Base-by-base conservation (phyloP, 2,888 invertebrate species). In the Spialia ferax region DNA sequence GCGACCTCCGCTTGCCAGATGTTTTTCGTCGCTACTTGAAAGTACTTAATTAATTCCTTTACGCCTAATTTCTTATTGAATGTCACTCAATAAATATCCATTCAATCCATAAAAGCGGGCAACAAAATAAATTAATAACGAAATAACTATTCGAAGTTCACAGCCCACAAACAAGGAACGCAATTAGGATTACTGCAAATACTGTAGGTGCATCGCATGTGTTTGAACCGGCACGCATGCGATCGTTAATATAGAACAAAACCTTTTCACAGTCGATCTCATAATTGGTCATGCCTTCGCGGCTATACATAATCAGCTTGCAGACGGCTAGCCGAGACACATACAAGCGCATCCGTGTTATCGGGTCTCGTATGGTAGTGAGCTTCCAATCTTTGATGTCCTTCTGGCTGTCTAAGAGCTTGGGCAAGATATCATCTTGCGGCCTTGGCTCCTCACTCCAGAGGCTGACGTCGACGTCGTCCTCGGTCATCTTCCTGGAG, bases 211-310 rank as follows among this genome's bases (percentile, higher is more conserved):
- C 29, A 54, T 60, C 52, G 55, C 29, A 32, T 60, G 50, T 48
- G 8, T 60, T 74, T 18, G 77, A 76, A 71, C 75, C 73, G 26
- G 77, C 79, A 73, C 74, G 84, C 75, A 81, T 81, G 45, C 81
- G 85, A 57, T 85, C 82, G 70, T 93, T 93, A 10, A 92, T 72
- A 70, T 83, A 91, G 69, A 85, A 92, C 29, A 93, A 74, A 67
- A 92, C 75, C 72, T 83, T 83, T 69, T 84, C 86, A 80, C 93
- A 93, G 54, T 88, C 81, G 64, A 89, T 86, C 70, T 79, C 80
- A 71, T 91, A 93, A 75, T 89, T 93, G 0, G 86, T 81, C 75
- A 81, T 86, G 6, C 79, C 90, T 63, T 92, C 92, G 56, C 92
- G 85, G 22, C 79, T 92, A 71, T 88, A 90, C 89, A 93, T 90